Evolutionary conservation across 2,113 vertebrate species (phyloP).

Genomic region (Ceyx margarethae): DNA sequence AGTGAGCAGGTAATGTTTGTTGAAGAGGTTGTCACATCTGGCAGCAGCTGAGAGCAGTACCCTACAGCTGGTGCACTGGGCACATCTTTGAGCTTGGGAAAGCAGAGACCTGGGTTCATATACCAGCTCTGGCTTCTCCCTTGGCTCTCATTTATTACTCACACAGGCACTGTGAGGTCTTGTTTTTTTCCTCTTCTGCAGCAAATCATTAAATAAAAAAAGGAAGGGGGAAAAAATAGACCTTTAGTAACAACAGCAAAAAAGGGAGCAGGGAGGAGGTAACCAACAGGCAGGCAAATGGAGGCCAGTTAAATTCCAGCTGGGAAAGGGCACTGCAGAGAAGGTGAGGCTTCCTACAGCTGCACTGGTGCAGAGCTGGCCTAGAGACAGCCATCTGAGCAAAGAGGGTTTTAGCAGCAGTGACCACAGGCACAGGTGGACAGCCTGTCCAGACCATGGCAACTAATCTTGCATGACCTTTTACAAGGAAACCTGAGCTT

Average conservation of each 20-base stretch:
- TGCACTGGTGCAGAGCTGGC: background rate
- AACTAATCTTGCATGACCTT: fast-evolving
- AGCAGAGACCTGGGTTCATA: background rate
- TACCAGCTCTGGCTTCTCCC: background rate
- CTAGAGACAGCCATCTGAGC: background rate
- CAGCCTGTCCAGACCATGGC: background rate
- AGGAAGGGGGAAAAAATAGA: fast-evolving
- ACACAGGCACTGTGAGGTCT: background rate
- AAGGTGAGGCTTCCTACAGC: background rate
- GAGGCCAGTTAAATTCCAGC: background rate
- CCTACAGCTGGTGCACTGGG: background rate
- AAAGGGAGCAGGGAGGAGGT: background rate
- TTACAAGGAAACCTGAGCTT: background rate
- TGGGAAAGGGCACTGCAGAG: background rate
- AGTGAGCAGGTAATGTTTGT: background rate
- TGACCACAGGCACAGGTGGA: fast-evolving
- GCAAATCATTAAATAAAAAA: background rate
- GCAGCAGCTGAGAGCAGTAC: background rate
- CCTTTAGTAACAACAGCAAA: background rate
- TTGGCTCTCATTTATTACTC: constrained; percentile 25
- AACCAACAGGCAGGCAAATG: background rate
- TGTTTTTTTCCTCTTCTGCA: background rate
- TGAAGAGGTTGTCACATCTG: background rate
- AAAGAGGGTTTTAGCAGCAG: background rate
- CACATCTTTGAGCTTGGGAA: constrained; percentile 18